phyloP scores from a whole-genome alignment of 1,140 invertebrate species.

The Ceratosolen solmsi region DNA sequence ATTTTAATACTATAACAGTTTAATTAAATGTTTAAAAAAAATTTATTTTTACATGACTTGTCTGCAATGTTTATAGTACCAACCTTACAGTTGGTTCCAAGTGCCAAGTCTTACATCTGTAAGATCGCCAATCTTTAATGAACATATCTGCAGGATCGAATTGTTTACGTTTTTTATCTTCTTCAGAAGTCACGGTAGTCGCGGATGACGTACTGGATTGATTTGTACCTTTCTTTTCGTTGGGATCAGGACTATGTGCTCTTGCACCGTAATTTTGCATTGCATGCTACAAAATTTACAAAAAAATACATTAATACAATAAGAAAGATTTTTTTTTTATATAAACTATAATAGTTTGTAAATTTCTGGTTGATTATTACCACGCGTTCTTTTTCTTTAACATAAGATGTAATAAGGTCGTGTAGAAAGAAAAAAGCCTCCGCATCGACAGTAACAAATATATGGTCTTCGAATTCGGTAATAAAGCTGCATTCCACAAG shows the following conservation, averaged over 20 bases:
- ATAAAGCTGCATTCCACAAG: slow-evolving; percentile 96
- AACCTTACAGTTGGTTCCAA: slow-evolving; percentile 96
- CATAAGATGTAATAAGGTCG: slow-evolving; percentile 95
- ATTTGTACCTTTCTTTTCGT: slow-evolving; percentile 61
- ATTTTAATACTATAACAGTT: too few species aligned
- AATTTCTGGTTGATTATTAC: too few species aligned
- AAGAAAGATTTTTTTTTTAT: too few species aligned
- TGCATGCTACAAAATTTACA: slow-evolving; percentile 51
- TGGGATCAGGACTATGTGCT: slow-evolving; percentile 71
- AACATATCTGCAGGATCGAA: slow-evolving; percentile 77
- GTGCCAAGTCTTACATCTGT: slow-evolving; percentile 97
- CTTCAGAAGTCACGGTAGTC: slow-evolving; percentile 63
- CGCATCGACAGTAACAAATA: slow-evolving; percentile 97
- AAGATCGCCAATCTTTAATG: slow-evolving; percentile 92
- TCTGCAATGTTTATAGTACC: slow-evolving; percentile 45
- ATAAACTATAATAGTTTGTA: too few species aligned
- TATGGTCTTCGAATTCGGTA: slow-evolving; percentile 98
- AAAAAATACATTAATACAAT: too few species aligned
- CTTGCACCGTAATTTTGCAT: slow-evolving; percentile 65
- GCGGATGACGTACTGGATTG: slow-evolving; percentile 53
- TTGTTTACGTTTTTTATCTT: slow-evolving; percentile 71
- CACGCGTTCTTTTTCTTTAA: slow-evolving; percentile 91
- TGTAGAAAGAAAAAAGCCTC: slow-evolving; percentile 98
- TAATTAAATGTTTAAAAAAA: too few species aligned
- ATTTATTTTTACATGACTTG: too few species aligned